Base-by-base conservation (phyloP, 92 coral and sea anemone genomes). In the Nematostella vectensis region DNA sequence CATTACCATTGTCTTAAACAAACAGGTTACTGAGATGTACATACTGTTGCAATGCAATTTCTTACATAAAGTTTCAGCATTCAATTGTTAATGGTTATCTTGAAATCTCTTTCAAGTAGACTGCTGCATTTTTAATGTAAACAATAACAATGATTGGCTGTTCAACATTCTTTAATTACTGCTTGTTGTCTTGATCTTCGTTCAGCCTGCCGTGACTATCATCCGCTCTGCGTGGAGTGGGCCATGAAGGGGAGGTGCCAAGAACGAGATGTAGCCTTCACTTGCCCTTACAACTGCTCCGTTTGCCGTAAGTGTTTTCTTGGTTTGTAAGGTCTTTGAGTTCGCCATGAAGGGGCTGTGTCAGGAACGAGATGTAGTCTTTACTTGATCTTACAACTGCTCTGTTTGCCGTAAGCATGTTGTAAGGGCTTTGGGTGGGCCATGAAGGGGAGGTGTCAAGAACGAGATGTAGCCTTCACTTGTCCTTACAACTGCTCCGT, bases 241-340 rank as follows among this genome's bases (percentile, higher is more conserved):
- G 51, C 51, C 17, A 8, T 45, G 21, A 17, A 45, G 9, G 51
- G 51, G 4, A 11, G 51, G 18, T 45, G 51, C 23, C 11, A 19
- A 4, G 51, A 45, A 4, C 23, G 17, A 4, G 51, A 45, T 45
- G 51, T 45, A 11, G 18, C 9, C 17, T 45, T 10, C 21, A 10
- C 9, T 45, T 45, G 51, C 23, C 51, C 51, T 9, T 45, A 36
- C 18, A 45, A 45, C 21, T 45, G 51, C 51, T 8, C 51, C 4
- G 23, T 19, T 9, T 45, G 51, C 23, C 51, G 51, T 45, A 22
- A 45, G 51, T 45, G 15, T 36, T 15, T 45, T 19, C 18, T 45
- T 19, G 9, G 21, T 33, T 15, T 33, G 40, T n/a, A n/a, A n/a
- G n/a, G n/a, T n/a, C n/a, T n/a, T 36, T 15, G 42, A 36, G 42